Conservation (phyloP, 2,888 invertebrate genomes). For the Drosophila meridiana region DNA sequence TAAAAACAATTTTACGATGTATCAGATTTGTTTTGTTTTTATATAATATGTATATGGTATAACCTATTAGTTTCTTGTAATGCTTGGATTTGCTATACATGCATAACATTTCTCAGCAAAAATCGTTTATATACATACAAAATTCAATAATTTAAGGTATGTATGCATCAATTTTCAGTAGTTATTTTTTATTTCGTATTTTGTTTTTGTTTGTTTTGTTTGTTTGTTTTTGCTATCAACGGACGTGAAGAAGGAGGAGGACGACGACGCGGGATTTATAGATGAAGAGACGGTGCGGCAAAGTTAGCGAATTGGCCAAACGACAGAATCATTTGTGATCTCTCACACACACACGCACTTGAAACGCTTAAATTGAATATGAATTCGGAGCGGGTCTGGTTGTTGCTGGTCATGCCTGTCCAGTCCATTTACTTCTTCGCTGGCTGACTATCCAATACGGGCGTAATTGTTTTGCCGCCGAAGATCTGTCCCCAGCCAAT, state of each 20-base stretch:
- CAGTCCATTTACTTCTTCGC: constrained; percentile 59
- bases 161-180: constrained; percentile 63
- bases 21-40: constrained; percentile 65
- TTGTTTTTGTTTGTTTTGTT: constrained; percentile 35
- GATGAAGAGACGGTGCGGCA: constrained; percentile 46
- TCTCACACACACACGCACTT: constrained; percentile 34
- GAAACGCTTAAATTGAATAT: constrained; percentile 52
- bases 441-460: constrained; percentile 85
- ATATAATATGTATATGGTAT: constrained; percentile 75
- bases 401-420: constrained; percentile 30
- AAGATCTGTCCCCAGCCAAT: constrained; percentile 99
- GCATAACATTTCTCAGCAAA: constrained; percentile 67
- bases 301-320: constrained; percentile 43
- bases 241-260: constrained; percentile 59
- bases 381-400: constrained; percentile 46
- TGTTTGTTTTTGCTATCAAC: constrained; percentile 57
- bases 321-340: constrained; percentile 23
- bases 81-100: constrained; percentile 68
- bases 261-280: constrained; percentile 47
- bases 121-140: constrained; percentile 68
- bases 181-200: constrained; percentile 53
- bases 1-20: constrained; percentile 79
- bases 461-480: constrained; percentile 98
- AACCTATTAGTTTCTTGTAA: constrained; percentile 74
- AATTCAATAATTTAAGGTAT: constrained; percentile 72